Conservation (phyloP, 2,797 vertebrate species). For the Sus cebifrons region DNA sequence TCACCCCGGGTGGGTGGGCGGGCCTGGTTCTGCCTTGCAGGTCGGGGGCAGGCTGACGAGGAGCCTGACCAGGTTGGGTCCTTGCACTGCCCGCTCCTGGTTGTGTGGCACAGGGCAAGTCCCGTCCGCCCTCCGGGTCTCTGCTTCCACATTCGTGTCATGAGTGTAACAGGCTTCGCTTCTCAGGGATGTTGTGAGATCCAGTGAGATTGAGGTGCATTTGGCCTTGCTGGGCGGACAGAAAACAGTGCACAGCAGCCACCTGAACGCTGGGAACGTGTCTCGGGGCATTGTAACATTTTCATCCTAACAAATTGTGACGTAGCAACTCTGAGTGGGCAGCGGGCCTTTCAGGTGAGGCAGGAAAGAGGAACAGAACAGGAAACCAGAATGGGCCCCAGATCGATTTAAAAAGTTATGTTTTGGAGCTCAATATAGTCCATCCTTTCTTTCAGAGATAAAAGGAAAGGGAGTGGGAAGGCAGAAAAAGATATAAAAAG, state of each 20-base stretch:
- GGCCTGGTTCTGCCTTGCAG: no score
- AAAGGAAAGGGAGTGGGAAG: constrained; percentile 67
- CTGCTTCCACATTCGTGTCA: background rate
- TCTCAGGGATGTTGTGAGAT: background rate
- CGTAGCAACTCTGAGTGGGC: background rate
- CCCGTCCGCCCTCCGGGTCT: background rate
- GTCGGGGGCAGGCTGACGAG: background rate
- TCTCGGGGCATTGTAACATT: background rate
- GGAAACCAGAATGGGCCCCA: background rate
- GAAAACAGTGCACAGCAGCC: fast-evolving
- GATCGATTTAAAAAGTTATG: constrained; percentile 42
- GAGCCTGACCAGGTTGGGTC: background rate
- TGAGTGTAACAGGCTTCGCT: background rate
- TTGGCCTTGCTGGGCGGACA: fast-evolving
- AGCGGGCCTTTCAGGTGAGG: background rate
- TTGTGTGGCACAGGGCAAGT: background rate
- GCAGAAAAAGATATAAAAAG: constrained; percentile 71
- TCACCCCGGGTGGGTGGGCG: fast-evolving
- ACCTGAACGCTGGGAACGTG: background rate
- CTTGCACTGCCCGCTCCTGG: background rate
- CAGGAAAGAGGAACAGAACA: constrained; percentile 22
- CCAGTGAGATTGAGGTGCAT: background rate
- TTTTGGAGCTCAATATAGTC: constrained; percentile 63
- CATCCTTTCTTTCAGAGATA: constrained; percentile 69
- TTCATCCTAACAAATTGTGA: background rate